Percentiles rank a stretch among this genome's conserved stretches.
Conservation (phyloP, 1,140 invertebrate species). For the Stegodyphus dumicola region DNA sequence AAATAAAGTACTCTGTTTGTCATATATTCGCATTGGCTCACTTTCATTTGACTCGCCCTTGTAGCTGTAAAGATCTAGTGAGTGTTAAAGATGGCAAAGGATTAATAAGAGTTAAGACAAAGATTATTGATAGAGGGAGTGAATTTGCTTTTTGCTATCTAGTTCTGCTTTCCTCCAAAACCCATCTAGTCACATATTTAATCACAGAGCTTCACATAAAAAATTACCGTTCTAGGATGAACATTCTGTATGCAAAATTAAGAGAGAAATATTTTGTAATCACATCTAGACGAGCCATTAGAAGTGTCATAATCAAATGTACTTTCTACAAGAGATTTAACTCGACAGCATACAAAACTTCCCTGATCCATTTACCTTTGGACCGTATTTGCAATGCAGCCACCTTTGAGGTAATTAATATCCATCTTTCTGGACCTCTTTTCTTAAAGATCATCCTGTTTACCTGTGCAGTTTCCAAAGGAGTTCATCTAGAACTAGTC, state of each 20-base stretch:
- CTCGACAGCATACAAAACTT: neutral
- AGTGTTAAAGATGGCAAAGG: neutral
- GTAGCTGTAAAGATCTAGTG: neutral
- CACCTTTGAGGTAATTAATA: neutral
- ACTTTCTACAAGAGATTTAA: neutral
- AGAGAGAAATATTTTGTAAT: neutral
- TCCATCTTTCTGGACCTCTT: neutral
- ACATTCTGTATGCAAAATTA: neutral
- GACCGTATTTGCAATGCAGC: neutral
- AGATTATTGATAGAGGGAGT: too few species aligned
- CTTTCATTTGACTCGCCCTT: too few species aligned
- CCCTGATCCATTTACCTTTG: neutral
- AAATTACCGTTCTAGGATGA: neutral
- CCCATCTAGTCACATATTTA: neutral
- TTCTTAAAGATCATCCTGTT: constrained; percentile 1
- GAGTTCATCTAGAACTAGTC: neutral
- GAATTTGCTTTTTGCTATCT: too few species aligned
- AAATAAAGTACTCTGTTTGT: too few species aligned
- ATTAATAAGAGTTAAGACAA: too few species aligned
- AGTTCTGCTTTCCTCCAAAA: too few species aligned
- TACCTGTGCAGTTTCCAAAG: neutral
- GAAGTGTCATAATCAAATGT: neutral
- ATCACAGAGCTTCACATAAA: neutral
- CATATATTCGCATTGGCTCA: too few species aligned
- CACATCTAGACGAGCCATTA: neutral